Percentiles rank a stretch among this genome's conserved stretches.
These are phyloP conservation scores for Athene cunicularia DNA, from an alignment of 2,113 vertebrate species.

Conservation along the genomic window DNA sequence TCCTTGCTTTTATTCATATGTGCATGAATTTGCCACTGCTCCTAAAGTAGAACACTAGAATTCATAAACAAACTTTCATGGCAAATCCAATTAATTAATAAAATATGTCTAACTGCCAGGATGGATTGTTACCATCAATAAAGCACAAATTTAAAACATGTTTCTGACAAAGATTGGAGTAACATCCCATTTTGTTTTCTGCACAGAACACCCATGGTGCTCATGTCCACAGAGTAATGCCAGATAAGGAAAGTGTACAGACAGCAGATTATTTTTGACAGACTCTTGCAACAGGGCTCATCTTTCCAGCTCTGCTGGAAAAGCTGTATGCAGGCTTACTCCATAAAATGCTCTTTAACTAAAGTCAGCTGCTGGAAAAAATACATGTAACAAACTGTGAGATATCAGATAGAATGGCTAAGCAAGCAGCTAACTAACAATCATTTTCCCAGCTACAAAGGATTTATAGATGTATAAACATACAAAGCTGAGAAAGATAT, in stretches of 20 bases:
- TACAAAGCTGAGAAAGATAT: background rate
- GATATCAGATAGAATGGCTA: background rate
- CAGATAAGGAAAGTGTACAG: background rate
- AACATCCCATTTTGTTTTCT: background rate
- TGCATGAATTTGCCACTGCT: background rate
- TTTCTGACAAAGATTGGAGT: background rate
- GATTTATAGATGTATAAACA: background rate
- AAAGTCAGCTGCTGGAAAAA: background rate
- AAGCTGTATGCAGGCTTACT: background rate
- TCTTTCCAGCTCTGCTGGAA: constrained; percentile 16
- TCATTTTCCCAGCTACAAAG: background rate
- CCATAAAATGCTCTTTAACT: background rate
- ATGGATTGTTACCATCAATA: background rate
- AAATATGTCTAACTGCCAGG: background rate
- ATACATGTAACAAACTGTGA: background rate
- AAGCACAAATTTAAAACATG: background rate
- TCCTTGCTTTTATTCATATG: background rate
- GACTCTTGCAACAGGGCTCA: background rate
- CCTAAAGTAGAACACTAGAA: background rate
- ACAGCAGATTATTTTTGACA: constrained; percentile 19
- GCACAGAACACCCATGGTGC: background rate
- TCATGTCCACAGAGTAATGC: background rate
- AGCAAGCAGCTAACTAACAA: background rate
- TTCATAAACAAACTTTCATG: background rate
- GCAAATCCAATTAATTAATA: background rate